These are phyloP conservation scores for Chrysaora quinquecirrha DNA, from an alignment of 30 jellyfish, hydroid and myxozoan genomes.

Conservation along the genomic window DNA sequence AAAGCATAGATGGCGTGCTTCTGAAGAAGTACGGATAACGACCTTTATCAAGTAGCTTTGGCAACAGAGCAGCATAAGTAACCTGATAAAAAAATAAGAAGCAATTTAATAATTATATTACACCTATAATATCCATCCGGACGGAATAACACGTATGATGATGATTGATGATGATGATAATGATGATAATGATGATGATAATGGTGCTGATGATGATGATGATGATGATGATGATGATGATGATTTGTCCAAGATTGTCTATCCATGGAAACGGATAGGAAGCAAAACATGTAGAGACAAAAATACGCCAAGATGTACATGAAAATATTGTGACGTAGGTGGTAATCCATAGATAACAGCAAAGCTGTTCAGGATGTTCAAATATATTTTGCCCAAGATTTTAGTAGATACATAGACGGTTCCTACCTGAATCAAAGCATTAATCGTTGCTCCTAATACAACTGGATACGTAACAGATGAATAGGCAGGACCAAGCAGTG, in stretches of 20 bases:
- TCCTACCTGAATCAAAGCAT: conserved; percentile 85
- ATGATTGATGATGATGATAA: too few species aligned
- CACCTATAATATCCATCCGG: not conserved
- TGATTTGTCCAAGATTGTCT: not conserved
- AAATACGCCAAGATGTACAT: not conserved
- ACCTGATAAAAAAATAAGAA: conserved; percentile 34
- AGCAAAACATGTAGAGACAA: not conserved
- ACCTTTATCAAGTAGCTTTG: conserved; percentile 56
- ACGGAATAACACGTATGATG: not conserved
- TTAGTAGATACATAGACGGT: too few species aligned
- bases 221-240: too few species aligned
- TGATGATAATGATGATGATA: too few species aligned
- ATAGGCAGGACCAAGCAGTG: conserved; percentile 91
- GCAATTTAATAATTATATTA: too few species aligned
- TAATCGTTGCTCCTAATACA: conserved; percentile 58
- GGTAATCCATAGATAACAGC: too few species aligned
- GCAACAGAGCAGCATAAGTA: conserved; percentile 79
- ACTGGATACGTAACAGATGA: conserved; percentile 78
- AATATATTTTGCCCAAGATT: too few species aligned
- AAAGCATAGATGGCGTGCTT: conserved; percentile 80
- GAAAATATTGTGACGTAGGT: too few species aligned
- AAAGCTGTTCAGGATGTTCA: too few species aligned
- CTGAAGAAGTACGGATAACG: conserved; percentile 68
- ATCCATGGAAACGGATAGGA: not conserved
- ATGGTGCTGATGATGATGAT: too few species aligned